Evolutionary conservation across 2,888 invertebrate species (phyloP), one percentile per base, ranked within the genome.

Genomic region (Micropterix aruncella): DNA sequence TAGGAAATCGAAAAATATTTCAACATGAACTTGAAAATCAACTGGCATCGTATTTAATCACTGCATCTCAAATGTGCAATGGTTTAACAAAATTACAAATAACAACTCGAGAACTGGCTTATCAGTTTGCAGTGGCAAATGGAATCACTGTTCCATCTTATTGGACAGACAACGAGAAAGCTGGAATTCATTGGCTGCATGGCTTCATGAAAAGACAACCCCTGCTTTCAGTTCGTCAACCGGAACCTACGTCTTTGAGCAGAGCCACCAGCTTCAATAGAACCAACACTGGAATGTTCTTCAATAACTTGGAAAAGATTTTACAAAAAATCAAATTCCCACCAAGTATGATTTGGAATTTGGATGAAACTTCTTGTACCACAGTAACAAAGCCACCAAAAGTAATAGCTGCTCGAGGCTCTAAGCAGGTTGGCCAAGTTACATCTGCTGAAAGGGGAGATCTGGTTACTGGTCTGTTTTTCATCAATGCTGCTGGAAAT

Each of bases 231-330:
- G 12, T 40, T n/a, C 40, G 40, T 9, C 40, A 40, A 17, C 40
- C 40, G 18, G 40, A 40, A 16, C 16, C 16, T 40, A 40, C 40
- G 16, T 40, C 40, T 40, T 7, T 5, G 17, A 40, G 18, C 18
- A 43, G 52, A 41, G 39, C 44, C 36, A 48, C 47, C 12, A 37
- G 42, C 41, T 51, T 52, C 47, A 43, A 51, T 44, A 44, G 38
- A 17, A 16, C 19, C 19, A 49, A 51, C 40, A 42, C 43, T 5
- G 7, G 19, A 15, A n/a, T 2, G 3, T 47, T 50, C 47, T 51
- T 48, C 38, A 41, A 47, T 19, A 49, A 51, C 38, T 46, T 49
- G 14, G 40, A 27, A 14, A 9, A 17, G 19, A 40, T 47, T 15
- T 36, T 42, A 7, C 18, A 45, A 16, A 44, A 40, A 19, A 18